Conservation (phyloP, 2,888 invertebrate species). For the Mimachlamys varia region DNA sequence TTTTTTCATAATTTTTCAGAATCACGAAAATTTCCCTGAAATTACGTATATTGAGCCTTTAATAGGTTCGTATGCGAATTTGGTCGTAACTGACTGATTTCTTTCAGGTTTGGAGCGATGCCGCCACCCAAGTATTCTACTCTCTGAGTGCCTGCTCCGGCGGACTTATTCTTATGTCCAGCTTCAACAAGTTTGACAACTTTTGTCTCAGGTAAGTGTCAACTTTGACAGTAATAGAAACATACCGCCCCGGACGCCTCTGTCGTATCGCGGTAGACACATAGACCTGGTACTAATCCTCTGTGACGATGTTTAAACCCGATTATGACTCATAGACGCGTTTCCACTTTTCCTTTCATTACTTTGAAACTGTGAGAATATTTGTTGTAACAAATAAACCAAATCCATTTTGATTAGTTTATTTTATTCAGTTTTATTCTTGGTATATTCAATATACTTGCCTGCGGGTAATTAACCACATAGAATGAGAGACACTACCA, state of each 20-base stretch:
- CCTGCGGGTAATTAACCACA: not conserved
- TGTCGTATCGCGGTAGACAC: not conserved
- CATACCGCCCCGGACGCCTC: too few relatives aligned
- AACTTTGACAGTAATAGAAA: not conserved
- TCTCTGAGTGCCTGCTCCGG: slow-evolving; percentile 72
- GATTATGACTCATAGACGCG: too few relatives aligned
- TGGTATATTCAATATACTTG: not conserved
- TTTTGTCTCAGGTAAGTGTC: slow-evolving; percentile 68
- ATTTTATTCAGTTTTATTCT: not conserved
- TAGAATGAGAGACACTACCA: not conserved
- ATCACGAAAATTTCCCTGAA: too few relatives aligned
- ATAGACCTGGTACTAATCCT: not conserved
- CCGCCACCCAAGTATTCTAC: slow-evolving; percentile 70
- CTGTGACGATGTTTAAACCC: not conserved
- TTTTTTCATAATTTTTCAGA: too few relatives aligned
- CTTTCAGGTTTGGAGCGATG: slow-evolving; percentile 68
- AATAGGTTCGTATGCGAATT: too few relatives aligned
- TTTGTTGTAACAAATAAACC: not conserved
- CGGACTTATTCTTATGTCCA: slow-evolving; percentile 73
- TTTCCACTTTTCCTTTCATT: not conserved
- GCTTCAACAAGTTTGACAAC: slow-evolving; percentile 75
- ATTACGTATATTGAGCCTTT: too few relatives aligned
- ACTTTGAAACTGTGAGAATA: not conserved
- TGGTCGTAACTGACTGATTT: not conserved
- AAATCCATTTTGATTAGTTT: not conserved